Evolutionary conservation across 2,113 vertebrate species (phyloP), one percentile per base, ranked within the genome.

Genomic region (Oryzias melastigma): DNA sequence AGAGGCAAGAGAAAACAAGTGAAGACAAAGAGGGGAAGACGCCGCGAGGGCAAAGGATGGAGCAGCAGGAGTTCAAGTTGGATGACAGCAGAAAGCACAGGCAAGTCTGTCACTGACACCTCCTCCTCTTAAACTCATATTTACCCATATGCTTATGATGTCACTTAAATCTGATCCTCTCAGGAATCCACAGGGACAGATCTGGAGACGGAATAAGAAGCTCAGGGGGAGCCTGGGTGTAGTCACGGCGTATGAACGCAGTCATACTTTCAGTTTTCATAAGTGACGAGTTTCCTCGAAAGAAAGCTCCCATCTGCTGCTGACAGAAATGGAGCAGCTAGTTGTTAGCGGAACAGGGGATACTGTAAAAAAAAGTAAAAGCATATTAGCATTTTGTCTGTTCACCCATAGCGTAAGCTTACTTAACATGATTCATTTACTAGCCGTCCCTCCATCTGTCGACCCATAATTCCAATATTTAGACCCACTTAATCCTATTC

Each of bases 251-350:
- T 19, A 14, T 35, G 46, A 41, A 72, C 17, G 59, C 65, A 68
- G 68, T 55, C 71, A 56, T 19, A 69, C 73, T 65, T 76, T 53
- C 49, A 64, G 58, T 46, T 75, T 73, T 69, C 22, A 63, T 27
- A 70, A 78, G 72, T 80, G 78, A 80, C 63, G 78, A 58, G 65
- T 78, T 85, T 87, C 78, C 82, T 85, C 68, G 45, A 75, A 75
- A 83, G 80, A 59, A 76, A 68, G 58, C 62, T 65, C 46, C 66
- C 52, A 63, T 84, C 79, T 80, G 72, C 77, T 41, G 71, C 69
- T 70, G 80, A 76, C 68, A 81, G 62, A 78, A 77, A 76, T 64
- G 50, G 66, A 72, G 18, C 81, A 75, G 71, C 64, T 60, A 65
- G 65, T 73, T 65, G 65, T 75, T 72, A 65, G 29, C 71, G 68